phyloP scores from a whole-genome alignment of 2,797 vertebrate genomes.

The Brachyalestes nurse region DNA sequence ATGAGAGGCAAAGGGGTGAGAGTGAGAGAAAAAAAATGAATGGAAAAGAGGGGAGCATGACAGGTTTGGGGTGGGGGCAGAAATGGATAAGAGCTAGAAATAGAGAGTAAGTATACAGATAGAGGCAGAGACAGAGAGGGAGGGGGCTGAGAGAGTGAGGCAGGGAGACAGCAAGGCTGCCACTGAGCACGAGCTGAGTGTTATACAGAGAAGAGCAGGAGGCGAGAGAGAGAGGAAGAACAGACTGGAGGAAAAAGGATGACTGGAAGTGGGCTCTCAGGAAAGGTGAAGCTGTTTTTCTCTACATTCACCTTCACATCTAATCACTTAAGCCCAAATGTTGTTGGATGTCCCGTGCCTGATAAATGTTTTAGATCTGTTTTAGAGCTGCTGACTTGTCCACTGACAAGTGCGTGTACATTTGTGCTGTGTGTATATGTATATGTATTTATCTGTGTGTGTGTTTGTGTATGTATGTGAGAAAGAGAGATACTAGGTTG shows the following conservation, averaged over 20 bases:
- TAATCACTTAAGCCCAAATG: slow-evolving; percentile 1
- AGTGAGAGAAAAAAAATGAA: slow-evolving; percentile 9
- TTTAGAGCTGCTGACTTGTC: background rate
- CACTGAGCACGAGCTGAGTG: slow-evolving; percentile 35
- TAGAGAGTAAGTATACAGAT: background rate
- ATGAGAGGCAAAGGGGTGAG: background rate
- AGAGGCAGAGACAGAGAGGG: slow-evolving; percentile 20
- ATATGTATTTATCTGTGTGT: background rate
- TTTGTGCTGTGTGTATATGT: background rate
- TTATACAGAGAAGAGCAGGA: slow-evolving; percentile 8
- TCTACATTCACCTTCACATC: background rate
- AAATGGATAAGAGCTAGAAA: background rate
- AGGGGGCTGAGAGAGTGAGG: slow-evolving; percentile 32
- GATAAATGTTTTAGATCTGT: slow-evolving; percentile 6
- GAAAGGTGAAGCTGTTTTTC: slow-evolving; percentile 44
- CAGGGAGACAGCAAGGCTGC: slow-evolving; percentile 18
- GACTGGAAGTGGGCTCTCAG: slow-evolving; percentile 52
- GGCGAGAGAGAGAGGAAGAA: slow-evolving; percentile 16
- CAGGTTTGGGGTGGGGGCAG: background rate
- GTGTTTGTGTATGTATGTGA: background rate
- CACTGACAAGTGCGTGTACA: background rate
- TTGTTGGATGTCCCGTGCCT: background rate
- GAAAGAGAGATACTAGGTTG: background rate
- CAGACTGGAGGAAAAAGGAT: slow-evolving; percentile 48
- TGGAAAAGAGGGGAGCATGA: slow-evolving; percentile 8